Conservation (phyloP, 2,113 vertebrate species). For the Zapus hudsonius region DNA sequence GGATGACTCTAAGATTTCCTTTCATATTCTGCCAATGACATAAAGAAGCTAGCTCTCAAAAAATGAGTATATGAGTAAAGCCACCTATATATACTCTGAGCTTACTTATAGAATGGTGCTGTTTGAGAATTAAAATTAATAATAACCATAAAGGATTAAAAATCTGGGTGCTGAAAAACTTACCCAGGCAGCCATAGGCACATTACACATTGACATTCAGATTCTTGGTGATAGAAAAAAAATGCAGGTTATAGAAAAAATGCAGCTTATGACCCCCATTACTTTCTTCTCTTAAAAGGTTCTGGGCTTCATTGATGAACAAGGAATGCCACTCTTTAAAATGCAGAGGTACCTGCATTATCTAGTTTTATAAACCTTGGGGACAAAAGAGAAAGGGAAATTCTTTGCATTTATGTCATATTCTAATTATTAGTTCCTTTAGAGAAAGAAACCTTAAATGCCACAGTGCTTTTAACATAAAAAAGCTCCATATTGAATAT, state of each 20-base stretch:
- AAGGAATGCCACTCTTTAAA: background rate
- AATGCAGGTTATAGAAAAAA: background rate
- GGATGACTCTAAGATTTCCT: background rate
- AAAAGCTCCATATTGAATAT: background rate
- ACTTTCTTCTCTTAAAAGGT: conserved; percentile 23
- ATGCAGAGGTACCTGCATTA: background rate
- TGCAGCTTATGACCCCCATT: background rate
- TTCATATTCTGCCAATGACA: background rate
- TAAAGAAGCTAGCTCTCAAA: background rate
- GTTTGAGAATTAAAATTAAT: background rate
- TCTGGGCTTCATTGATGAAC: background rate
- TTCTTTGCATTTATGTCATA: background rate
- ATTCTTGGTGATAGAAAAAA: background rate
- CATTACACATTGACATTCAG: background rate
- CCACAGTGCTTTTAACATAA: conserved; percentile 46
- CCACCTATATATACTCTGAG: background rate
- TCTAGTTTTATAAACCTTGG: background rate
- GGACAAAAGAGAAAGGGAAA: background rate
- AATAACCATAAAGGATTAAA: background rate
- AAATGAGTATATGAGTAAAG: fast-evolving
- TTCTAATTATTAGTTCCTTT: background rate
- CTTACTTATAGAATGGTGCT: background rate
- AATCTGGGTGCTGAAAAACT: background rate
- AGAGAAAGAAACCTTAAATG: conserved; percentile 55
- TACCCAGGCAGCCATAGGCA: background rate